Conservation (phyloP, 2,888 invertebrate species). For the Belgica antarctica region DNA sequence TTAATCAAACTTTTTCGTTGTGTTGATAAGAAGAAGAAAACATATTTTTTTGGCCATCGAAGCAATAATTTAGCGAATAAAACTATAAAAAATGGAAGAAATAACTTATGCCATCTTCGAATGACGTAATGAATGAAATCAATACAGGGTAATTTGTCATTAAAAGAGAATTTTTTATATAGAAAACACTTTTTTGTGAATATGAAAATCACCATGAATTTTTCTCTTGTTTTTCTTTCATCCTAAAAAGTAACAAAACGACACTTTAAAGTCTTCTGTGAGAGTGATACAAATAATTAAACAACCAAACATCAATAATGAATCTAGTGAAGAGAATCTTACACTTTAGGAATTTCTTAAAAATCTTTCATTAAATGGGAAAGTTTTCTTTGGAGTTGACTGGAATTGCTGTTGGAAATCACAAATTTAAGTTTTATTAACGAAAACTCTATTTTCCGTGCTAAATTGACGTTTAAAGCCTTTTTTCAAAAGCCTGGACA, state of each 20-base stretch:
- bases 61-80: slow-evolving; percentile 35
- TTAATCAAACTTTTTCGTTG: not conserved
- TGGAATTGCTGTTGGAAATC: too few species aligned
- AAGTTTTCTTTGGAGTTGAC: not conserved
- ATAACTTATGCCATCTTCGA: slow-evolving; percentile 43
- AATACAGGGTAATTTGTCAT: slow-evolving; percentile 41
- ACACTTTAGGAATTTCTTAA: not conserved
- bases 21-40: slow-evolving; percentile 1
- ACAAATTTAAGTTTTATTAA: too few species aligned
- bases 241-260: not conserved
- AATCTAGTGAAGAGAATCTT: slow-evolving; percentile 21
- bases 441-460: too few species aligned
- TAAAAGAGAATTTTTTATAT: slow-evolving; percentile 39
- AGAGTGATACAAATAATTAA: slow-evolving; percentile 39
- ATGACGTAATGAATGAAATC: slow-evolving; percentile 44
- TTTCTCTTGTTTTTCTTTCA: slow-evolving; percentile 22
- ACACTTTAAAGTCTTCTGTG: slow-evolving; percentile 36
- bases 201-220: not conserved
- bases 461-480: too few species aligned
- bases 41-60: slow-evolving; percentile 39
- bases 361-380: not conserved
- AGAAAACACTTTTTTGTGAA: slow-evolving; percentile 42
- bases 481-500: too few species aligned
- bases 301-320: not conserved
- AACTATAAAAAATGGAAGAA: slow-evolving; percentile 8